Conservation (phyloP, 2,113 vertebrate species). For the Accipiter cooperii region DNA sequence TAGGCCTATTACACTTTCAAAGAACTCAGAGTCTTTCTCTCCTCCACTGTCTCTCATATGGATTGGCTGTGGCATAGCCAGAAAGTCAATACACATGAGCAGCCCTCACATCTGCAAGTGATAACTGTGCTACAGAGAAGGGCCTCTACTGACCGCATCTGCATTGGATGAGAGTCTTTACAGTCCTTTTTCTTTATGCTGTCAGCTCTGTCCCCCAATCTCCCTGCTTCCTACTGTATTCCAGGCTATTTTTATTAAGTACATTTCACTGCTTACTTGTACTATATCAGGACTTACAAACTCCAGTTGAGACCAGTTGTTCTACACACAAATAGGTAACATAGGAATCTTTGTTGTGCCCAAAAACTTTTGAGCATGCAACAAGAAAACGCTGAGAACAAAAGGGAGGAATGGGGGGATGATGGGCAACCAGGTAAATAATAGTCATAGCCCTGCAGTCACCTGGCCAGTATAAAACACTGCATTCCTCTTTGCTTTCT, state of each 20-base stretch:
- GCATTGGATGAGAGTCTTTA: neutral
- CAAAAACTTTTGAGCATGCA: rapidly evolving
- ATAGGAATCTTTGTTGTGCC: neutral
- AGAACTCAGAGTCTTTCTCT: neutral
- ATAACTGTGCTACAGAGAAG: neutral
- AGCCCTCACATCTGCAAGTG: neutral
- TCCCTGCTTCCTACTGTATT: neutral
- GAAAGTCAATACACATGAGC: neutral
- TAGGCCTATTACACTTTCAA: neutral
- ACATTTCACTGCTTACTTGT: neutral
- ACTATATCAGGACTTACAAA: neutral
- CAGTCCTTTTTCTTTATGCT: neutral
- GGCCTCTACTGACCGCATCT: neutral
- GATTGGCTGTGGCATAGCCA: neutral
- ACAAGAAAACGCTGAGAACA: neutral
- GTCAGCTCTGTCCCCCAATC: neutral
- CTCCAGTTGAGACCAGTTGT: neutral
- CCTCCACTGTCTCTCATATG: neutral
- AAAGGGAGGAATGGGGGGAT: neutral
- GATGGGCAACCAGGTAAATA: neutral
- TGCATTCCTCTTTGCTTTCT: neutral
- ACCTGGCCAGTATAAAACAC: neutral
- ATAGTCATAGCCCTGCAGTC: neutral
- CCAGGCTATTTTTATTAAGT: neutral
- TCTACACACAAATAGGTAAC: neutral